Base-by-base conservation (phyloP, 2,113 vertebrate species). In the Clupea harengus region DNA sequence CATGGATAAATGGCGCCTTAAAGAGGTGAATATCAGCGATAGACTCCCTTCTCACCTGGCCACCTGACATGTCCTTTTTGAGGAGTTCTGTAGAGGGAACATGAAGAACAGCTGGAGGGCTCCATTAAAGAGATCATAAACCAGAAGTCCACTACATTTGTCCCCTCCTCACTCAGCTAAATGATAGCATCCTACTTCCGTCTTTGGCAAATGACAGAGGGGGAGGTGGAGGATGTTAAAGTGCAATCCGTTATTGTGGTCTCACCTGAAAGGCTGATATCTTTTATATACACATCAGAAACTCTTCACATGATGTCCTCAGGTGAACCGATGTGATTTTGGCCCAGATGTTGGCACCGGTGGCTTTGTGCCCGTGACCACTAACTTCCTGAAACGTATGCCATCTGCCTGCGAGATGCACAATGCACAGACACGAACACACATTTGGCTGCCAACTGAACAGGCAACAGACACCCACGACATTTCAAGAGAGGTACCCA, bases 271-370 rank as follows among this genome's bases (percentile, higher is more conserved):
- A 32, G 64, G 25, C 10, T 72, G 64, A 72, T 25, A 72, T 7
- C 22, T 64, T 6, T n/a, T 6, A 39, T 25, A 22, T 64, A n/a
- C 7, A 64, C 39, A 39, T 39, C 1, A 39, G 2, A 39, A 39
- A 39, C 39, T 39, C 39, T 39, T 39, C 39, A 39, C 39, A 39
- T 17, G 17, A 54, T 81, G 83, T 86, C 82, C 86, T 86, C 47
- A 72, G 49, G 67, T 89, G 84, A 89, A 83, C 85, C 82, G 84
- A 81, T 45, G 47, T 87, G 87, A 85, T 84, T 86, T 50, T 44
- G 85, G 72, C 75, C 80, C 28, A 87, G 46, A 83, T 67, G 83
- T 45, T 44, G 83, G 49, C 52, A 82, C 6, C 6, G 47, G 6
- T 49, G 3, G 47, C 10, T 49, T 49, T 49, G 47, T 49, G 47